Percentiles rank a stretch among this genome's conserved stretches.
Evolutionary conservation across 2,888 invertebrate genomes (phyloP).

Genomic region (Folsomia manolachei): DNA sequence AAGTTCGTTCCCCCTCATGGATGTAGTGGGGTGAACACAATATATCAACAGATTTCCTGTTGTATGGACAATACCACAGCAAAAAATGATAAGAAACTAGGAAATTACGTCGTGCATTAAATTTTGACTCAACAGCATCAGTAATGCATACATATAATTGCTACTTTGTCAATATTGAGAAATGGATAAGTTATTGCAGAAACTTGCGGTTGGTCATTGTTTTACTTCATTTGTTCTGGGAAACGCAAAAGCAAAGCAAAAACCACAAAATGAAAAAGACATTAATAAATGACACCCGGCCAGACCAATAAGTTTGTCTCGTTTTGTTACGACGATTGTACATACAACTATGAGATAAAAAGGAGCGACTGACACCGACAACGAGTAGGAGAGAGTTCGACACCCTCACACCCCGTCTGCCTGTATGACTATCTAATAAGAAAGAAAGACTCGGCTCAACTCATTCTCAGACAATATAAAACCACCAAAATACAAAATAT

Average conservation of each 20-base stretch:
- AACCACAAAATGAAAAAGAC: neutral
- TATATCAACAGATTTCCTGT: neutral
- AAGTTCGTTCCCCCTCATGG: neutral
- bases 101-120: no score
- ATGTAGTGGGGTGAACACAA: no score
- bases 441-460: neutral
- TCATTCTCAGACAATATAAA: neutral
- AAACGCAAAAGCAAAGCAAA: no score
- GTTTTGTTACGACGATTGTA: neutral
- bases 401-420: neutral
- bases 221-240: no score
- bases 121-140: no score
- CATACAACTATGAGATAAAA: neutral
- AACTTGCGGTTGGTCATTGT: no score
- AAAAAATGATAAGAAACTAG: no score
- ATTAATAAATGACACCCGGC: neutral
- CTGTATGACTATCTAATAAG: no score
- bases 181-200: no score
- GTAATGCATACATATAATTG: no score
- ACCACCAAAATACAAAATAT: conserved; percentile 6
- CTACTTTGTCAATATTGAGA: no score
- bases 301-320: conserved; percentile 7
- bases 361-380: neutral
- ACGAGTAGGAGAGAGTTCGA: neutral
- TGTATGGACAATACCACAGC: no score